Percentiles rank a stretch among this genome's conserved stretches.
Evolutionary conservation across 2,797 vertebrate species (phyloP).

Genomic region (Esox masquinongy): DNA sequence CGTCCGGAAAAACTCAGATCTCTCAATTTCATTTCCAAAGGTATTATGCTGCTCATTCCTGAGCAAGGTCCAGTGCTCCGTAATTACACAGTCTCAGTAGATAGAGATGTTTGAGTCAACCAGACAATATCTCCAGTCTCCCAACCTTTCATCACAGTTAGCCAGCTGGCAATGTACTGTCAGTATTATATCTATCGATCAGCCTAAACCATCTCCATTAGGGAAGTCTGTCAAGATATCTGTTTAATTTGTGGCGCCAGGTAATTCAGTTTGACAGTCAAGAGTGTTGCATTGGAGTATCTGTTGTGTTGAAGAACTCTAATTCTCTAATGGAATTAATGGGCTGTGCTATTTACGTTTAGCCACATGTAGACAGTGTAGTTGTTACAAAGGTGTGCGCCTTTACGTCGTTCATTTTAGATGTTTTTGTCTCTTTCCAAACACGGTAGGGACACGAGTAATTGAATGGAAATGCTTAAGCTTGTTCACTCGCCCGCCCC

Average conservation of each 20-base stretch:
- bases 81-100: neutral
- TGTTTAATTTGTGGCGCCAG: neutral
- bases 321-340: constrained; percentile 33
- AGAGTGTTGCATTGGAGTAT: neutral
- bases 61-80: neutral
- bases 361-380: constrained; percentile 30
- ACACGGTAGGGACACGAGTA: neutral
- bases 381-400: constrained; percentile 9
- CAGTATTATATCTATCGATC: neutral
- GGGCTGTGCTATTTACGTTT: constrained; percentile 17
- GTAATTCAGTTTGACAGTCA: neutral
- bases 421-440: neutral
- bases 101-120: neutral
- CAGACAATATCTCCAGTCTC: neutral
- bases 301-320: constrained; percentile 13
- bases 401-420: neutral
- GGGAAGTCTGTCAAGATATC: neutral
- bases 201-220: constrained; percentile 1
- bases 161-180: neutral
- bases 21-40: constrained; percentile 5
- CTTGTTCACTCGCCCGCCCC: neutral
- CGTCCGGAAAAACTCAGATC: neutral
- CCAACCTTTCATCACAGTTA: neutral
- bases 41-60: neutral
- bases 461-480: neutral